A percentile compares a stretch with the other conserved stretches of the same genome.
These are phyloP conservation scores for Chondrilla cf. caribensis DNA, from an alignment of 37 sponge, comb jelly and placozoan species.

Conservation along the genomic window DNA sequence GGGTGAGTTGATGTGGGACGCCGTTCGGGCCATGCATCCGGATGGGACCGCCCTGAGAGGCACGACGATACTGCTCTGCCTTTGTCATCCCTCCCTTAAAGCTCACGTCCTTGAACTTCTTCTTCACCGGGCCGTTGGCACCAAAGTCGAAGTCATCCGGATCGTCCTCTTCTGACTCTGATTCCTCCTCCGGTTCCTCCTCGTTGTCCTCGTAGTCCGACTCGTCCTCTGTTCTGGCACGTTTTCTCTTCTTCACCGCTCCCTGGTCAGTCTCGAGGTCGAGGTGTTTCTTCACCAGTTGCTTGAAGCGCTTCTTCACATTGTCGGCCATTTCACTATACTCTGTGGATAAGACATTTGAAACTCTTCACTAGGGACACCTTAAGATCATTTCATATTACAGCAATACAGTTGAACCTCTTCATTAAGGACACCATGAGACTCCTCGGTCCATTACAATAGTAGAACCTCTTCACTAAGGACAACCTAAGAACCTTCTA, in stretches of 20 bases:
- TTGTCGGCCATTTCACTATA: conserved; percentile 68
- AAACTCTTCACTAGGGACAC: too few species aligned
- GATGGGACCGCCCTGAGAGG: not conserved
- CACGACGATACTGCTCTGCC: conserved; percentile 16
- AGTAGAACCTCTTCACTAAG: too few species aligned
- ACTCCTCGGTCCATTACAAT: too few species aligned
- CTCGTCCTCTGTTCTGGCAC: conserved; percentile 12
- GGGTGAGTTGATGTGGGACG: not conserved
- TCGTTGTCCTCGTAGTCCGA: conserved; percentile 23
- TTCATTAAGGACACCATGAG: too few species aligned
- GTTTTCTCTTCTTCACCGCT: not conserved
- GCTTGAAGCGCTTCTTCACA: conserved; percentile 36
- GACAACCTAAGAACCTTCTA: too few species aligned
- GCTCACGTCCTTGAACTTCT: not conserved
- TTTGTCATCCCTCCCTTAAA: not conserved
- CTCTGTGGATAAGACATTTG: conserved; percentile 42
- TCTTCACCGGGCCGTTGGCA: not conserved
- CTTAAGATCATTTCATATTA: too few species aligned
- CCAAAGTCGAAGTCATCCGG: conserved; percentile 9
- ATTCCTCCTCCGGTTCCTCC: conserved; percentile 37
- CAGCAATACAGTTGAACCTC: too few species aligned
- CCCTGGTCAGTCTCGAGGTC: conserved; percentile 19
- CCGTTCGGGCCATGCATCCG: not conserved
- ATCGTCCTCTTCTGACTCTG: not conserved
- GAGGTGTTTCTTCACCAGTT: conserved; percentile 46